Conservation (phyloP, 2,797 vertebrate genomes). For the Ctenopoma multispine region DNA sequence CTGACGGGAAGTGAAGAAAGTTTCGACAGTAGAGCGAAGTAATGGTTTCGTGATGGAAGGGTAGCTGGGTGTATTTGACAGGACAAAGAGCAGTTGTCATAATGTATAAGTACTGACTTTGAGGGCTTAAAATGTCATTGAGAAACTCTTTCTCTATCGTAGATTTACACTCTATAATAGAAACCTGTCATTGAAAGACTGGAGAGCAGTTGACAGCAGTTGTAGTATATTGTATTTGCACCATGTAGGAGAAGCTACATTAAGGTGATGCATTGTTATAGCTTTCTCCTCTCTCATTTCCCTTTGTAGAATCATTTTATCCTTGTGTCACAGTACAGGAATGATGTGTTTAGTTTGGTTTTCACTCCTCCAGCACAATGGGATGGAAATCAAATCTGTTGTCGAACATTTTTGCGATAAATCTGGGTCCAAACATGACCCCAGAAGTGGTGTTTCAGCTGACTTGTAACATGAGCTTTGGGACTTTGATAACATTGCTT, state of each 20-base stretch:
- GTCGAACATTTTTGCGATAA: slow-evolving; percentile 7
- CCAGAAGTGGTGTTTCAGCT: slow-evolving; percentile 3
- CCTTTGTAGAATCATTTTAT: slow-evolving; percentile 9
- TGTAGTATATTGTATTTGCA: not conserved
- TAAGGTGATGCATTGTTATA: slow-evolving; percentile 26
- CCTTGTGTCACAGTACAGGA: slow-evolving; percentile 16
- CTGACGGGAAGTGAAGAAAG: slow-evolving; percentile 23
- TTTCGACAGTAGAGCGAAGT: slow-evolving; percentile 27
- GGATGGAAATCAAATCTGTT: slow-evolving; percentile 23
- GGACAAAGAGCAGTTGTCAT: slow-evolving; percentile 30
- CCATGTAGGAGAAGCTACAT: not conserved
- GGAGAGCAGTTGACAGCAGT: not conserved
- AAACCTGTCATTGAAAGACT: slow-evolving; percentile 14
- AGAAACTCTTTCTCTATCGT: slow-evolving; percentile 3
- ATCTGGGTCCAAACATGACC: slow-evolving; percentile 33
- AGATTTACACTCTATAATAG: not conserved
- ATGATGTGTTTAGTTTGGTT: slow-evolving; percentile 34
- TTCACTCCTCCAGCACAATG: slow-evolving; percentile 32
- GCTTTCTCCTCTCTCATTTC: slow-evolving; percentile 2
- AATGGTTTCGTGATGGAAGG: slow-evolving; percentile 5
- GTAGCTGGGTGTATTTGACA: slow-evolving; percentile 24
- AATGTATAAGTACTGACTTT: slow-evolving; percentile 8
- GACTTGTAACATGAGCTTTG: slow-evolving; percentile 11
- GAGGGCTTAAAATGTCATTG: slow-evolving; percentile 23
- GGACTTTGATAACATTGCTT: slow-evolving; percentile 10